A percentile compares a stretch with the other conserved stretches of the same genome.
Conservation (phyloP, 2,888 invertebrate species). For the Icerya purchasi region DNA sequence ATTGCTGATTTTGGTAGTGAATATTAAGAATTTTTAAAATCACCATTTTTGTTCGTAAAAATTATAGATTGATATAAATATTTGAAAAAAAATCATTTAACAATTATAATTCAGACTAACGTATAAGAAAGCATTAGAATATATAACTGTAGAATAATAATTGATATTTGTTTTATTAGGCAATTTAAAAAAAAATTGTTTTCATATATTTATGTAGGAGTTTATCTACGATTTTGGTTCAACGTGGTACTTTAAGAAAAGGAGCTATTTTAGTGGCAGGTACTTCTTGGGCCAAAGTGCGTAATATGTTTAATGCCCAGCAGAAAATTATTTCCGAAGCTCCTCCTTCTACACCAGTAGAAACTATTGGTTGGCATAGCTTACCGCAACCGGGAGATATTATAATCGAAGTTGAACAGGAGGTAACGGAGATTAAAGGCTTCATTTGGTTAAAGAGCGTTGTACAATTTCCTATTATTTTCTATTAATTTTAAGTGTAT, state of each 20-base stretch:
- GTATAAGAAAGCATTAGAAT: too few species aligned
- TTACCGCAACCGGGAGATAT: conserved; percentile 74
- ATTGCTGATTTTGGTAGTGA: too few species aligned
- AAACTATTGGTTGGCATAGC: conserved; percentile 77
- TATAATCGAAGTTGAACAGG: conserved; percentile 59
- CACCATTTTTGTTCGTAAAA: too few species aligned
- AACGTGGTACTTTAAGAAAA: conserved; percentile 60
- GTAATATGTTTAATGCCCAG: conserved; percentile 56
- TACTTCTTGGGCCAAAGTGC: conserved; percentile 58
- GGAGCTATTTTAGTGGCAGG: conserved; percentile 66
- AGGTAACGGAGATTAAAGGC: conserved; percentile 29
- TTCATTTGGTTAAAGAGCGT: not conserved
- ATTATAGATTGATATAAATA: too few species aligned
- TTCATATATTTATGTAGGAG: conserved; percentile 38
- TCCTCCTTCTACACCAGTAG: conserved; percentile 58
- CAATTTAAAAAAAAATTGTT: too few species aligned
- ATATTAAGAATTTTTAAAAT: too few species aligned
- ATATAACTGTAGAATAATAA: too few species aligned
- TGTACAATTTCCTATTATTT: too few species aligned
- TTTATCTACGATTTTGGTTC: conserved; percentile 61
- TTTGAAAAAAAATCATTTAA: too few species aligned
- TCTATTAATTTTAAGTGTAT: too few species aligned
- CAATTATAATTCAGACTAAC: too few species aligned
- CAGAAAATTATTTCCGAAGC: conserved; percentile 43
- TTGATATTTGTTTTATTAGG: too few species aligned